Base-by-base conservation (phyloP, 2,113 vertebrate species). In the Trochalopteron elliotii region DNA sequence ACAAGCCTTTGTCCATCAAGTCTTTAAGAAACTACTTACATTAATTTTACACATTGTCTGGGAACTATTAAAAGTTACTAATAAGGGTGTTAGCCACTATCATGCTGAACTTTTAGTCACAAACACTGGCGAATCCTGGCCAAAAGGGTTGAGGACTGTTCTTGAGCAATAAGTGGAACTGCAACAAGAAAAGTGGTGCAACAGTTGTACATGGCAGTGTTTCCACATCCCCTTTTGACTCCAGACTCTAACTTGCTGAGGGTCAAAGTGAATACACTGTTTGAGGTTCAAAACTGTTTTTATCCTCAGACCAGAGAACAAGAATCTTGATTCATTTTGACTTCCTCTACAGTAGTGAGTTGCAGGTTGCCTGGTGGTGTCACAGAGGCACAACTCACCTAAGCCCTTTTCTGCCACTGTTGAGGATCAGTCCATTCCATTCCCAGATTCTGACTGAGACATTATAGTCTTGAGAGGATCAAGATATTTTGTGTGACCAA, bases 181-280 rank as follows among this genome's bases (percentile, higher is more conserved):
- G 39, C 68, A 94, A 33, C 22, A 81, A 87, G 69, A 76, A 68
- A 81, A 87, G 83, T 89, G 87, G 65, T 82, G 93, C 50, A 96
- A 95, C 50, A 63, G 33, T 39, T 90, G 42, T 60, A 25, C 57
- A 78, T 63, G 87, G 65, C 52, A 81, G 28, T 49, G 69, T 89
- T 83, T 85, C 61, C 77, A 92, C 93, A 94, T 93, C 91, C 64
- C 25, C 52, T 93, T 92, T 85, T 88, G 75, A 72, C 31, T 92
- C 80, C 40, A 20, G 60, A 72, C 23, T 85, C 27, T 35, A 33
- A 40, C 24, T 93, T 81, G 24, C 52, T 83, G 52, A 92, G 33
- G 2, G 42, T 92, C 93, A 87, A 87, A 91, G 60, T 61, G 47
- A 37, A 89, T 59, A n/a, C 28, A 39, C 60, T 4, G 3, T 72